Base-by-base conservation (phyloP, 1,140 invertebrate species). In the Micrasema longulum region DNA sequence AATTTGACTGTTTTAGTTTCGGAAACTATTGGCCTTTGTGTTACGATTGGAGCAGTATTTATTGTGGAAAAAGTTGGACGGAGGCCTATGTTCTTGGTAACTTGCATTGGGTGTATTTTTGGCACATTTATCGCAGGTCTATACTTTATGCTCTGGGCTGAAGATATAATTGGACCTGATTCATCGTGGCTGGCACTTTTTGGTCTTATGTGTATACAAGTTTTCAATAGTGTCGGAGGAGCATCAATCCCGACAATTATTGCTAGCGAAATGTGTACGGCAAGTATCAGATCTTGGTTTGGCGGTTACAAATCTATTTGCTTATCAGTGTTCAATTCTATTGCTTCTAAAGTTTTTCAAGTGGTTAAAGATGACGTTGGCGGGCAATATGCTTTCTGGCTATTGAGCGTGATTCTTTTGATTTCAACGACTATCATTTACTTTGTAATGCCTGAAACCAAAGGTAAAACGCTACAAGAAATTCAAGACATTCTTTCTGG, bases 201-300 rank as follows among this genome's bases (percentile, higher is more conserved):
- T 6, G 43, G 41, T 14, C 31, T 65, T 9, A 16, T 65, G 20
- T 16, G 43, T 12, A 18, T 65, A 1, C 43, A 65, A 31, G 9
- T 65, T 10, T 65, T 65, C n/a, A 65, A 26, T 35, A 31, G 45
- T n/a, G 2, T 47, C 0, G 41, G 63, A 4, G 63, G 16, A 16
- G 14, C 45, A 47, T 47, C 26, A 5, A 23, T 65, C 6, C 63
- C 63, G 1, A 26, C 12, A 12, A 65, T 48, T n/a, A 62, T 52
- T 57, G 63, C 26, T 1, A 55, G 62, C 72, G 48, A 82, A 80
- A 47, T 75, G n/a, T 78, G 75, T 1, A 57, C 67, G 12, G 53
- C 3, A 45, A 20, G 14, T 36, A 70, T 47, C 1, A 18, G 10
- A n/a, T 45, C 16, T 11, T 65, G 16, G 43, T 41, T 18, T 31